phyloP scores from a whole-genome alignment of 2,113 vertebrate genomes.

The Leptodactylus fuscus region DNA sequence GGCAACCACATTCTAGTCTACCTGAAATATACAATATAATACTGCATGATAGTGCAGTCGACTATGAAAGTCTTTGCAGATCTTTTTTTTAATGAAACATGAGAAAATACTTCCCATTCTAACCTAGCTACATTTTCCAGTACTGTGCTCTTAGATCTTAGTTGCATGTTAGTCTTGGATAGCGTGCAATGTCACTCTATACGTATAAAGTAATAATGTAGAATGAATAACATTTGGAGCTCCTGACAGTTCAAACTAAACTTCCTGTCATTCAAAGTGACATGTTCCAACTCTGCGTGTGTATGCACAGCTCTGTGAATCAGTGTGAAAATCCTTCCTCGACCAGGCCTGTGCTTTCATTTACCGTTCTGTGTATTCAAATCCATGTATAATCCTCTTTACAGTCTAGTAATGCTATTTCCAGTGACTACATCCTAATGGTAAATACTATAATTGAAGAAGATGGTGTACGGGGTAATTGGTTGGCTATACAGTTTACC shows the following conservation, averaged over 20 bases:
- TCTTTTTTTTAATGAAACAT: too few species aligned
- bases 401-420: slow-evolving; percentile 36
- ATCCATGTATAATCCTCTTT: slow-evolving; percentile 44
- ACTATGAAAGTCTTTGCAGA: neutral
- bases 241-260: neutral
- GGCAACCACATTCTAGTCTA: neutral
- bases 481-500: neutral
- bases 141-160: neutral
- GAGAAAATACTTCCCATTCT: neutral
- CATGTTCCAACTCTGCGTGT: neutral
- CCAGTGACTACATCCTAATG: slow-evolving; percentile 28
- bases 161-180: neutral
- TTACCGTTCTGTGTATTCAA: neutral
- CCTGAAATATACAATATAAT: neutral
- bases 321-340: neutral
- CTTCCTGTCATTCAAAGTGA: neutral
- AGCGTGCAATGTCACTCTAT: neutral
- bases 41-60: neutral
- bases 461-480: neutral
- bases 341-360: neutral
- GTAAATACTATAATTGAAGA: slow-evolving; percentile 41
- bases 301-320: neutral
- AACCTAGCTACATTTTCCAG: neutral
- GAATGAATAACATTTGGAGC: neutral
- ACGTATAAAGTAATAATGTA: neutral